Conservation (phyloP, 2,113 vertebrate species). For the Aphelocoma coerulescens region DNA sequence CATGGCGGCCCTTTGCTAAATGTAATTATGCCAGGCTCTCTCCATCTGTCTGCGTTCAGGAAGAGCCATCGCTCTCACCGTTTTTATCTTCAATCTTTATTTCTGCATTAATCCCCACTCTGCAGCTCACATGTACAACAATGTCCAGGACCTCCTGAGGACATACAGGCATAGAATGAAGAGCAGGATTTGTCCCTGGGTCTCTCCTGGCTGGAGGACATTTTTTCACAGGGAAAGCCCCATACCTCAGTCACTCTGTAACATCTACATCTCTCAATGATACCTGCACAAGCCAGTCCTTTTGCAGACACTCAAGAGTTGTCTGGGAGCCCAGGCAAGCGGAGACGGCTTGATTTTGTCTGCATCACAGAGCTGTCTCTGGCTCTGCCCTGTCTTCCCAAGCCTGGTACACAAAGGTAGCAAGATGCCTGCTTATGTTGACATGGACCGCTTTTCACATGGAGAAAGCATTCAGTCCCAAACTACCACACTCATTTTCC, state of each 20-base stretch:
- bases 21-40: slow-evolving; percentile 82
- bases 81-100: slow-evolving; percentile 54
- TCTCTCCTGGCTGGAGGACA: neutral
- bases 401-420: neutral
- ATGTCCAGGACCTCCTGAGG: slow-evolving; percentile 23
- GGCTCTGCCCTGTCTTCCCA: neutral
- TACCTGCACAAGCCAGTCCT: neutral
- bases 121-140: neutral
- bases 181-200: neutral
- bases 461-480: neutral
- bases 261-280: neutral
- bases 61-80: slow-evolving; percentile 47
- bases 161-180: neutral
- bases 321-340: neutral
- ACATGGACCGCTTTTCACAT: neutral
- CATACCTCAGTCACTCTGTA: neutral
- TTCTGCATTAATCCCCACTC: slow-evolving; percentile 24
- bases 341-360: neutral
- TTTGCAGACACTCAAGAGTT: neutral
- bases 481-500: neutral
- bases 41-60: slow-evolving; percentile 77
- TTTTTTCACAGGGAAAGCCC: neutral
- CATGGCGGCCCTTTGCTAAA: slow-evolving; percentile 68
- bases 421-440: neutral
- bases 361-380: neutral